Conservation (phyloP, 64 coral and sea anemone genomes). For the Pachyseris speciosa region DNA sequence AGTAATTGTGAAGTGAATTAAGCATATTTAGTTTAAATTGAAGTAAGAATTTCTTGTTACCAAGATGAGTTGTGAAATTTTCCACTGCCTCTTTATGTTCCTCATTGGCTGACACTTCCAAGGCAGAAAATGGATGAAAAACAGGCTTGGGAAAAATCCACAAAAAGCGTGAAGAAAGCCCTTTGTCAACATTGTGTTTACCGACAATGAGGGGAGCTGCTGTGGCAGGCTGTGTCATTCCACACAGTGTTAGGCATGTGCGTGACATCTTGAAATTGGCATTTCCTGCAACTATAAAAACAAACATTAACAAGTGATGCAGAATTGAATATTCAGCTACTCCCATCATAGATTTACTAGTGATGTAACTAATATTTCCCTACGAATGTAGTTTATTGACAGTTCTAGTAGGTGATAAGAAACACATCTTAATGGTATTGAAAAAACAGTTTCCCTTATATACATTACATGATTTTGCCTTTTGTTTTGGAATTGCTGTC, state of each 20-base stretch:
- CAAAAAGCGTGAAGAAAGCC: conserved; percentile 7
- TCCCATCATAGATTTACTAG: not conserved
- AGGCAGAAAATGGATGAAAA: not conserved
- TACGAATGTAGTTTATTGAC: too few relatives aligned
- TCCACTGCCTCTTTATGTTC: not conserved
- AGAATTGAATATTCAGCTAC: too few relatives aligned
- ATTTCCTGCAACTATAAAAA: conserved; percentile 10
- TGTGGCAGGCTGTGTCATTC: conserved; percentile 45
- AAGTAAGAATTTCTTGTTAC: not conserved
- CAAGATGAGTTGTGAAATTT: not conserved
- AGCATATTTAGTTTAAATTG: not conserved
- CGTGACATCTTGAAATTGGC: conserved; percentile 18
- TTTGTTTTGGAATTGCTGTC: too few relatives aligned
- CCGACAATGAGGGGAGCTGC: conserved; percentile 23
- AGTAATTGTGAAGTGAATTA: not conserved
- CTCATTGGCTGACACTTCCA: not conserved
- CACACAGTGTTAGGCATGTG: conserved; percentile 19
- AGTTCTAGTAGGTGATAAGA: too few relatives aligned
- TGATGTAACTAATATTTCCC: not conserved
- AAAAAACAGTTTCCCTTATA: too few relatives aligned
- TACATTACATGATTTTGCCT: too few relatives aligned
- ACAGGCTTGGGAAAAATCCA: conserved; percentile 40
- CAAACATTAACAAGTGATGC: not conserved
- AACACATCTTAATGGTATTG: too few relatives aligned
- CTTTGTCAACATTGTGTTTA: conserved; percentile 42